Evolutionary conservation across 64 coral and sea anemone species (phyloP), one percentile per base, ranked within the genome.

Genomic region (Acropora yongei): DNA sequence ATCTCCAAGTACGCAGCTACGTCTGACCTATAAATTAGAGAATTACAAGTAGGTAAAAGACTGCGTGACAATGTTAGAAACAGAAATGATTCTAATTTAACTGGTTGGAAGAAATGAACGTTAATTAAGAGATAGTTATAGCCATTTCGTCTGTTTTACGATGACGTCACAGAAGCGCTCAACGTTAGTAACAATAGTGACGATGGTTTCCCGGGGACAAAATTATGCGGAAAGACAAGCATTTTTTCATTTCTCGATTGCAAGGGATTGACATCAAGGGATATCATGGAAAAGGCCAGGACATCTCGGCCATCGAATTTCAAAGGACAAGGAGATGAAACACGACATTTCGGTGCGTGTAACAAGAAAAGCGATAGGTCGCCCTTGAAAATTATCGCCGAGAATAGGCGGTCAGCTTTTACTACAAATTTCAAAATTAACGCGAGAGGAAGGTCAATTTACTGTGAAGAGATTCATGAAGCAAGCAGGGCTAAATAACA

Each of bases 401-500:
- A 61, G 57, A 10, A 61, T 61, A 61, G 57, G 57, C 57, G 6
- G 57, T 61, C 57, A 61, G 14, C 8, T 63, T 63, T 13, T 39
- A 40, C 6, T 17, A 82, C 17, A 53, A 60, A n/a, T 53, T 58
- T 7, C 8, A 13, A 53, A 57, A 53, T 63, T 63, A 12, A 63
- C 9, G 58, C 6, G 11, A 40, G 3, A 57, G 30, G 51, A 82
- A 82, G 79, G 47, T 40, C 79, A 82, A 41, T 82, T 82, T 82
- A 50, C 48, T 46, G 57, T 44, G 1, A 67, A 67, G n/a, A 39
- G 66, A 69, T 60, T 88, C 20, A 86, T 86, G 57, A 65, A 53
- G 50, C 1, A 66, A 57, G 57, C 63, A 2, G 58, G 58, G 9
- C 41, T 86, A 78, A 47, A 41, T 17, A 30, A 41, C 20, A 47